phyloP scores from a whole-genome alignment of 2,888 invertebrate genomes.

The Endomychus coccineus region DNA sequence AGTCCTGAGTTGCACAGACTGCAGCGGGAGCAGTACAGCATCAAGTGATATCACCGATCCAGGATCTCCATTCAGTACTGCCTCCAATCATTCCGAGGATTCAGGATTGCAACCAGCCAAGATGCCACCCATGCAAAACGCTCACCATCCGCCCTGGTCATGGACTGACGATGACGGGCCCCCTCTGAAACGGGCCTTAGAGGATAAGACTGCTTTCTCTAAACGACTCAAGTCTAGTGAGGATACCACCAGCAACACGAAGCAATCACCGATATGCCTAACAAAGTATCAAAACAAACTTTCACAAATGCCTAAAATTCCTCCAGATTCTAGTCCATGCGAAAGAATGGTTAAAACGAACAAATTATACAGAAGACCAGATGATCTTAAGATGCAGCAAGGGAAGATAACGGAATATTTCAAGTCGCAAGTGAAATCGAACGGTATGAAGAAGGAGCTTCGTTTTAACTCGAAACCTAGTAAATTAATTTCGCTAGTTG shows the following conservation, averaged over 20 bases:
- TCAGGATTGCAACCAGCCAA: slow-evolving; percentile 36
- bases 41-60: slow-evolving; percentile 81
- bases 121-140: slow-evolving; percentile 37
- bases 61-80: slow-evolving; percentile 74
- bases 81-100: slow-evolving; percentile 46
- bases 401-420: slow-evolving; percentile 82
- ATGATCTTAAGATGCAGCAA: slow-evolving; percentile 45
- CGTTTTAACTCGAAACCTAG: slow-evolving; percentile 15
- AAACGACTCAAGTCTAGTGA: slow-evolving; percentile 1
- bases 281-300: no score
- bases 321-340: no score
- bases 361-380: slow-evolving; percentile 11
- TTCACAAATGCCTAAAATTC: not conserved
- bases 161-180: slow-evolving; percentile 25
- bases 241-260: slow-evolving; percentile 2
- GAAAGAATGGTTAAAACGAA: no score
- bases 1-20: slow-evolving; percentile 68
- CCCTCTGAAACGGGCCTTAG: slow-evolving; percentile 4
- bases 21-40: slow-evolving; percentile 50
- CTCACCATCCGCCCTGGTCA: slow-evolving; percentile 33
- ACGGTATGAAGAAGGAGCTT: slow-evolving; percentile 34
- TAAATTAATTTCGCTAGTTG: slow-evolving; percentile 31
- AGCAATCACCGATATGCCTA: slow-evolving; percentile 1
- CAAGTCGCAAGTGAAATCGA: slow-evolving; percentile 73
- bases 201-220: slow-evolving; percentile 8